Conservation (phyloP, 2,113 vertebrate species). For the Heterotilapia buettikoferi region DNA sequence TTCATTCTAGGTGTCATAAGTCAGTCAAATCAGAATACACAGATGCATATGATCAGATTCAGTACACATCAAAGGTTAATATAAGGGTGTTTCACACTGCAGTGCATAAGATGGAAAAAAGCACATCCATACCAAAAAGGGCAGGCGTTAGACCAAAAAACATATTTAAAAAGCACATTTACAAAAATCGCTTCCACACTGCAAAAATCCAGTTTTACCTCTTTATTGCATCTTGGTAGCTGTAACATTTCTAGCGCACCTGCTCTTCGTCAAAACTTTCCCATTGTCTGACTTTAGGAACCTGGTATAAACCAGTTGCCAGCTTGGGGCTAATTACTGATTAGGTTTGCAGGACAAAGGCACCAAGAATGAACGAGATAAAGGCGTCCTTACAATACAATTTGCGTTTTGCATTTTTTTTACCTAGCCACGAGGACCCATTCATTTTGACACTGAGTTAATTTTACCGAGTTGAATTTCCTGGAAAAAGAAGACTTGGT, state of each 20-base stretch:
- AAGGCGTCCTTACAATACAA: neutral
- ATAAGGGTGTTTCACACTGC: neutral
- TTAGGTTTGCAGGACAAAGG: neutral
- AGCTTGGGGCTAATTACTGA: neutral
- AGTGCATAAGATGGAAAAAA: neutral
- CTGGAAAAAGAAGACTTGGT: neutral
- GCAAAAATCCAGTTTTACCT: neutral
- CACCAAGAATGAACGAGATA: neutral
- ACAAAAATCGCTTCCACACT: neutral
- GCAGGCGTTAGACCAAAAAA: neutral
- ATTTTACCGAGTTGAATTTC: neutral
- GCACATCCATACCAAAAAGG: neutral
- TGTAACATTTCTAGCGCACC: neutral
- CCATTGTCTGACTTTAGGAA: neutral
- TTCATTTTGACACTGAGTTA: neutral
- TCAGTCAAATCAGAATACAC: neutral
- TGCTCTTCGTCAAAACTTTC: accelerated
- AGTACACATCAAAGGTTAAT: neutral
- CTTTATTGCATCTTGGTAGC: neutral
- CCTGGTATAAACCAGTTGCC: neutral
- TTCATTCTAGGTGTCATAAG: neutral
- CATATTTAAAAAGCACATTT: neutral
- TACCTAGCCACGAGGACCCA: neutral
- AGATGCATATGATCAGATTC: neutral
- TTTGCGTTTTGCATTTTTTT: neutral